A percentile compares a stretch with the other conserved stretches of the same genome.
phyloP scores from a whole-genome alignment of 2,888 invertebrate species.

The Cyclophora albipunctata region DNA sequence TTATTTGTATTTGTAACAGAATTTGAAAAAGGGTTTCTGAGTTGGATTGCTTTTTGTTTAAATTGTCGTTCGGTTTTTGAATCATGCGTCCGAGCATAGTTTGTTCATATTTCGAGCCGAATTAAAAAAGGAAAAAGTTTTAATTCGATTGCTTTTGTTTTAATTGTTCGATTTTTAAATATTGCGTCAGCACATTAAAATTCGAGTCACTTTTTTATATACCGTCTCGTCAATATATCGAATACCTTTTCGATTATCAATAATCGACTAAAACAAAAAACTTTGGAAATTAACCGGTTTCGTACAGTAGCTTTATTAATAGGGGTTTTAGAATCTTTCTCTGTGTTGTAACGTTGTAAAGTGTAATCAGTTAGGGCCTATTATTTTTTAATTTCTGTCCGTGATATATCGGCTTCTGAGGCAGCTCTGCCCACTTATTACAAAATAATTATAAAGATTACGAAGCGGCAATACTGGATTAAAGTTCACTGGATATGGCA shows the following conservation, averaged over 20 bases:
- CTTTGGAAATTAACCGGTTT: not conserved
- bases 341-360: not conserved
- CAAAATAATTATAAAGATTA: conserved; percentile 62
- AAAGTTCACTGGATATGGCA: conserved; percentile 11
- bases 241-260: too few relatives aligned
- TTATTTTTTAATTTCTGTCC: conserved; percentile 18
- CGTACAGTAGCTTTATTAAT: not conserved
- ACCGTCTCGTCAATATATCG: too few relatives aligned
- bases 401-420: conserved; percentile 65
- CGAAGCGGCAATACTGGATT: conserved; percentile 18
- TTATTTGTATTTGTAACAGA: not conserved
- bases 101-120: too few relatives aligned
- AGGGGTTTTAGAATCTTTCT: not conserved
- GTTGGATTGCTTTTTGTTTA: too few relatives aligned
- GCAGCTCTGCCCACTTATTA: conserved; percentile 58
- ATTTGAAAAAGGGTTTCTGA: too few relatives aligned
- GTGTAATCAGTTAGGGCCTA: not conserved
- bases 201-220: too few relatives aligned
- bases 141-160: too few relatives aligned
- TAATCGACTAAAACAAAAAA: not conserved
- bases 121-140: too few relatives aligned
- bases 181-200: too few relatives aligned
- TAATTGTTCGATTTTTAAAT: too few relatives aligned
- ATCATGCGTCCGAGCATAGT: too few relatives aligned
- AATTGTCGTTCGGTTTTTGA: too few relatives aligned